These are phyloP conservation scores for Actinia equina DNA, from an alignment of 64 coral and sea anemone species.

Conservation along the genomic window DNA sequence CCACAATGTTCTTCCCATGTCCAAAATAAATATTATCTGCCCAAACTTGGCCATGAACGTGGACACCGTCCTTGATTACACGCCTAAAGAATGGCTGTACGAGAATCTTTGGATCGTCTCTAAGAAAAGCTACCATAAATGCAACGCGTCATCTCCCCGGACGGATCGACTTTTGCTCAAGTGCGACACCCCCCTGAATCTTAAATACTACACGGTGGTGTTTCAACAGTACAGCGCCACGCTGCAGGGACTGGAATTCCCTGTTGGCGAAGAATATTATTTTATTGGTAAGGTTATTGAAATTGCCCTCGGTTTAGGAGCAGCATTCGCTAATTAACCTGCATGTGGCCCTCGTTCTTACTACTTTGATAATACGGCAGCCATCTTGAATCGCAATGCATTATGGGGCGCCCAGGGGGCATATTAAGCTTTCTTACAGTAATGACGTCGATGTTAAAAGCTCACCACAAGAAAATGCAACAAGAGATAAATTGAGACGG, in stretches of 20 bases:
- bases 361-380: too few species aligned
- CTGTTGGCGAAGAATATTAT: conserved; percentile 70
- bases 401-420: too few species aligned
- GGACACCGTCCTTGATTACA: conserved; percentile 42
- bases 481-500: too few species aligned
- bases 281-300: conserved; percentile 47
- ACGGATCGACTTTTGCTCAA: conserved; percentile 33
- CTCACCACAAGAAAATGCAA: too few species aligned
- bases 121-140: conserved; percentile 55
- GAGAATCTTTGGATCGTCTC: conserved; percentile 79
- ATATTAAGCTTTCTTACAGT: too few species aligned
- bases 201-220: conserved; percentile 64
- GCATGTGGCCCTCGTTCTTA: too few species aligned
- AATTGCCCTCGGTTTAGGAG: too few species aligned
- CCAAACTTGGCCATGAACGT: conserved; percentile 55
- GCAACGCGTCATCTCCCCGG: conserved; percentile 32
- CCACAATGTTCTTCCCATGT: conserved; percentile 36
- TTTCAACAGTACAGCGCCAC: conserved; percentile 73
- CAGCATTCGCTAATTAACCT: too few species aligned
- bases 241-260: conserved; percentile 24
- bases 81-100: conserved; percentile 38
- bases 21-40: conserved; percentile 59
- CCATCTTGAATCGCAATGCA: too few species aligned
- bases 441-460: too few species aligned
- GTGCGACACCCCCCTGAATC: conserved; percentile 53